Base-by-base conservation (phyloP, 1,140 invertebrate species). In the Drosophila bipectinata region DNA sequence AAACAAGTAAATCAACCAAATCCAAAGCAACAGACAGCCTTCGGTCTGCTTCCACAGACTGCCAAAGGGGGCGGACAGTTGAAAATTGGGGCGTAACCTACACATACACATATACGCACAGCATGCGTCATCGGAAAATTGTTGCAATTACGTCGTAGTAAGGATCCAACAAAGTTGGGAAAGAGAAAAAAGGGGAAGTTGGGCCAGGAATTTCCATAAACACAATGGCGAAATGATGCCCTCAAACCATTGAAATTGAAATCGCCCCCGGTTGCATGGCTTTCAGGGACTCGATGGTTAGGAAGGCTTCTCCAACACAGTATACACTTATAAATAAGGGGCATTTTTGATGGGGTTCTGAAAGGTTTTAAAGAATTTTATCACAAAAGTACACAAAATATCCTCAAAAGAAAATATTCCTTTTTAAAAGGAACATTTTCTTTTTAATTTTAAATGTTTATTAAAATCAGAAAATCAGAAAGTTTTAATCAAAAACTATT, bases 131-230 rank as follows among this genome's bases (percentile, higher is more conserved):
- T 68, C 63, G 41, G 60, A 61, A 87, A 82, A 82, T 79, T 76
- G 83, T 85, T 85, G 83, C 82, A 85, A 85, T 82, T 88, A 85
- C 79, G 57, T 44, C 44, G 74, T 63, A 45, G 61, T 75, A 85
- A 68, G 66, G 73, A 81, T 60, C 34, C 61, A 58, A 76, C 78
- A 71, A 69, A 72, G 80, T 48, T 15, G 15, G 53, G 37, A 44
- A 18, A 28, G 44, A 8, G 32, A 15, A 32, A 53, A 49, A 26
- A 34, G 24, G 61, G 18, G 44, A 47, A 47, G 44, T 24, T 2
- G 6, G 32, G 15, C 47, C 60, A 44, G 83, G 53, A 72, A 88
- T 87, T 87, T 87, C 83, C 82, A 87, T 87, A 87, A 83, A 73
- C 79, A 87, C 64, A 81, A 88, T 79, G 79, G 56, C 59, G 44